Percentiles rank a stretch among this genome's conserved stretches.
These are phyloP conservation scores for Prionace glauca DNA, from an alignment of 2,797 vertebrate species.

Conservation along the genomic window DNA sequence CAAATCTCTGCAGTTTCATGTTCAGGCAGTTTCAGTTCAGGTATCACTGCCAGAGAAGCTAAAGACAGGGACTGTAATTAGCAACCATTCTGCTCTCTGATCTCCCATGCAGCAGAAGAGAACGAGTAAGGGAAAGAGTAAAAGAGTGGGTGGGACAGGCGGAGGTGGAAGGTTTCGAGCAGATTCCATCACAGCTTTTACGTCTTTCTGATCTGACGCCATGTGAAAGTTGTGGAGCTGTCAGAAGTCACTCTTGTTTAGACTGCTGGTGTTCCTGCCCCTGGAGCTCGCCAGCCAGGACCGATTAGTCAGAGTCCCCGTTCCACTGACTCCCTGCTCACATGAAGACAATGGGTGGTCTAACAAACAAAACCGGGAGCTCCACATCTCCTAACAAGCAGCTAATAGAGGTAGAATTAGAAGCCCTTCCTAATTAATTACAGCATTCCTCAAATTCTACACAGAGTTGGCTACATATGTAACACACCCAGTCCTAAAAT, in stretches of 20 bases:
- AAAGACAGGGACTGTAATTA: not conserved
- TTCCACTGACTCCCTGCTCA: not conserved
- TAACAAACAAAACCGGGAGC: not conserved
- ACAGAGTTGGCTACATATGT: not conserved
- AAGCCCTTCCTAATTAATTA: conserved; percentile 13
- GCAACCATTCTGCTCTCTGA: not conserved
- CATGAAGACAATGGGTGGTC: not conserved
- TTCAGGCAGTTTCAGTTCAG: not conserved
- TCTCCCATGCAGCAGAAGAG: not conserved
- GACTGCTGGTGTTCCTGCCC: not conserved
- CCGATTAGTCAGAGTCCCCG: not conserved
- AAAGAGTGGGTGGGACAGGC: not conserved
- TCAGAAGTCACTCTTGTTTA: not conserved
- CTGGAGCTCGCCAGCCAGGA: not conserved
- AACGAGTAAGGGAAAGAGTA: not conserved
- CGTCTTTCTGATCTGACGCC: not conserved
- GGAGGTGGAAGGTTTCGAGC: not conserved
- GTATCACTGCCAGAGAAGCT: not conserved
- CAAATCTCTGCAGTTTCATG: not conserved
- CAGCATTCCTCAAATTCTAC: conserved; percentile 14
- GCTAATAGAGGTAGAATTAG: not conserved
- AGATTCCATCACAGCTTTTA: not conserved
- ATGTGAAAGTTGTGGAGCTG: not conserved
- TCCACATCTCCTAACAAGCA: not conserved
- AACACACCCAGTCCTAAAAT: conserved; percentile 4